A percentile compares a stretch with the other conserved stretches of the same genome.
Conservation (phyloP, 2,113 vertebrate genomes). For the Egretta garzetta region DNA sequence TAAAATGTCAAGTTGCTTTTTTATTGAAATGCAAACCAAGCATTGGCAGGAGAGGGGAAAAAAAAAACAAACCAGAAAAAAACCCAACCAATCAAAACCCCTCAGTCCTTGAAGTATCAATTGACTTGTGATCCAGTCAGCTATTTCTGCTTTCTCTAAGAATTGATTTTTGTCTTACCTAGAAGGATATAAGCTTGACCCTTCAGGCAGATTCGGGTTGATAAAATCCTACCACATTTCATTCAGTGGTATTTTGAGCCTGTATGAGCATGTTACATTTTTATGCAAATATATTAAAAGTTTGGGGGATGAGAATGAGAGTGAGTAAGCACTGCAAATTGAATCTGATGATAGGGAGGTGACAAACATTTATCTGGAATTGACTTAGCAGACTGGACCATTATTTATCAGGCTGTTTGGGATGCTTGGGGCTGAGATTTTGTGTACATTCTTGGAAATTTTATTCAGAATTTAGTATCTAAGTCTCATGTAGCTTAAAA, state of each 20-base stretch:
- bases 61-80: rapidly evolving
- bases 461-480: neutral
- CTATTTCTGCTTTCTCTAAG: neutral
- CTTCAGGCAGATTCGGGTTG: neutral
- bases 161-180: neutral
- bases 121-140: neutral
- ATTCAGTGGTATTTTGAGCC: neutral
- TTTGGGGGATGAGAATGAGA: neutral
- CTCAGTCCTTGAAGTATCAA: neutral
- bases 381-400: neutral
- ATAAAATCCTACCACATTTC: neutral
- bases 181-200: neutral
- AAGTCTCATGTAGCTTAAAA: neutral
- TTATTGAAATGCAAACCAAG: neutral
- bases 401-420: neutral
- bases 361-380: neutral
- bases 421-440: neutral
- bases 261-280: neutral
- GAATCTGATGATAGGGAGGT: neutral
- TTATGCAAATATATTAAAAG: neutral
- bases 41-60: neutral
- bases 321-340: neutral
- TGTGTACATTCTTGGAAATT: neutral
- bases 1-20: neutral
- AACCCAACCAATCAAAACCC: neutral